Conservation (phyloP, 2,113 vertebrate species). For the Cryptoleucopteryx plumbea region DNA sequence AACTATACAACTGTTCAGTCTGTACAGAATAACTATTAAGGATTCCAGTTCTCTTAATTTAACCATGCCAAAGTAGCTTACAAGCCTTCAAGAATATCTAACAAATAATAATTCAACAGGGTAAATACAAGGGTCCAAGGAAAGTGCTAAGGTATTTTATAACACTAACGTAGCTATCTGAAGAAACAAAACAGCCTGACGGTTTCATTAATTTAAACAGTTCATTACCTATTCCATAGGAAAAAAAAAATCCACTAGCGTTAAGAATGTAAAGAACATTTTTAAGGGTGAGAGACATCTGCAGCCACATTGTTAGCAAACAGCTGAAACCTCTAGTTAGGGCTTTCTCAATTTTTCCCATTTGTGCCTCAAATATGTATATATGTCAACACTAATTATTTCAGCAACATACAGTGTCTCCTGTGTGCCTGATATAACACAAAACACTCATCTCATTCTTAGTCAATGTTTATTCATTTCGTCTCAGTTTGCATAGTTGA, state of each 20-base stretch:
- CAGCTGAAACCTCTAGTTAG: neutral
- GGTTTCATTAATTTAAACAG: neutral
- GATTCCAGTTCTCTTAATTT: neutral
- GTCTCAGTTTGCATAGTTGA: neutral
- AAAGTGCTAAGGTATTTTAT: neutral
- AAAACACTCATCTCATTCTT: neutral
- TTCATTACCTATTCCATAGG: neutral
- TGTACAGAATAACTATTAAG: neutral
- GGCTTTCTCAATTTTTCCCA: neutral
- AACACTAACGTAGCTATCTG: neutral
- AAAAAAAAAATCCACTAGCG: neutral
- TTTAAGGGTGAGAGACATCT: neutral
- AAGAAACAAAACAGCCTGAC: neutral
- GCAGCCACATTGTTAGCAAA: neutral
- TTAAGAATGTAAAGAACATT: neutral
- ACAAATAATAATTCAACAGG: neutral
- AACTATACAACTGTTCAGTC: neutral
- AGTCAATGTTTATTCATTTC: conserved; percentile 30
- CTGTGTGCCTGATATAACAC: neutral
- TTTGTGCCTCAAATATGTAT: neutral
- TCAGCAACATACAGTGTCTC: neutral
- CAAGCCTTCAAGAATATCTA: neutral
- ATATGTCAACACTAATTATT: neutral
- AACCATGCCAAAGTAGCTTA: neutral
- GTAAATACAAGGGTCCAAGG: neutral